These are phyloP conservation scores for Salvelinus fontinalis DNA, from an alignment of 2,113 vertebrate species.

Conservation along the genomic window DNA sequence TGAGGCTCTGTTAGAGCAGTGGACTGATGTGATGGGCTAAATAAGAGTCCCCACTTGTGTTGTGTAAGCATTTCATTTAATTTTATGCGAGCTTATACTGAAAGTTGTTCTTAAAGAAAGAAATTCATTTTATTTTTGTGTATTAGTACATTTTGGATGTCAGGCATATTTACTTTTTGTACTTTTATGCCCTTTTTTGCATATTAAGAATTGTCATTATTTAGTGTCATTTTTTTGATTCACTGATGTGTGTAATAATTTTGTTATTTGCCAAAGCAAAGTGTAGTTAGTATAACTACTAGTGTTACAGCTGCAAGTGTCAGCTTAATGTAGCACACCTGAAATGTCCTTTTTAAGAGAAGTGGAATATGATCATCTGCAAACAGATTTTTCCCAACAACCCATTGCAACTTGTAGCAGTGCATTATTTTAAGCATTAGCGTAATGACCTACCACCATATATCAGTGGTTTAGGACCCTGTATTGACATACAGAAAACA, in stretches of 20 bases:
- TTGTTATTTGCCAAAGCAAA: neutral
- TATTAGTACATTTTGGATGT: neutral
- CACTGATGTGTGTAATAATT: neutral
- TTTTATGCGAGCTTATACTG: slow-evolving; percentile 32
- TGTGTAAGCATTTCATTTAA: slow-evolving; percentile 20
- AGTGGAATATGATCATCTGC: neutral
- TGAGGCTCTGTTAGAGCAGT: neutral
- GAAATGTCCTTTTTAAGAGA: neutral
- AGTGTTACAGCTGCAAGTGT: slow-evolving; percentile 36
- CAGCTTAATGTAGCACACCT: slow-evolving; percentile 33
- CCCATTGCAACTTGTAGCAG: slow-evolving; percentile 9
- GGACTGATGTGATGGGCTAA: neutral
- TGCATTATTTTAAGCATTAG: neutral
- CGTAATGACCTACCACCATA: too few species aligned
- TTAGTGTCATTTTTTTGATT: neutral
- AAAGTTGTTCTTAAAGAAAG: neutral
- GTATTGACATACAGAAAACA: neutral
- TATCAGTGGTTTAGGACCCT: too few species aligned
- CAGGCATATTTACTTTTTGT: neutral
- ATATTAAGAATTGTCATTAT: neutral
- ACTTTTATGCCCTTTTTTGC: neutral
- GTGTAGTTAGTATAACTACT: neutral
- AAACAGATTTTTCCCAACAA: neutral
- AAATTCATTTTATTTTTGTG: neutral
- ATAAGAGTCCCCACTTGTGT: neutral